A percentile compares a stretch with the other conserved stretches of the same genome.
These are phyloP conservation scores for Rutpela maculata DNA, from an alignment of 2,888 invertebrate species.

Conservation along the genomic window DNA sequence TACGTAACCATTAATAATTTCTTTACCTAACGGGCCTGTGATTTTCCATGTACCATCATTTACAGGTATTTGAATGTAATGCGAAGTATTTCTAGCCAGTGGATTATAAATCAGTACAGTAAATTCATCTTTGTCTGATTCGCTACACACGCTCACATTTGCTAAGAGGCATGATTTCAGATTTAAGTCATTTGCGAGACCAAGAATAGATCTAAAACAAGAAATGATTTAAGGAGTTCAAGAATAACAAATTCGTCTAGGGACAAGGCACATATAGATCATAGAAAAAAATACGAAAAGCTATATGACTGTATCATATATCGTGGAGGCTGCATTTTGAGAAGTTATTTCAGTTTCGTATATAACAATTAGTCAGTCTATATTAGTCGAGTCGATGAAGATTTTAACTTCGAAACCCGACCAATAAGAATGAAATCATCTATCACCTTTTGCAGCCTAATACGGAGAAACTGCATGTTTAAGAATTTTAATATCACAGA, in stretches of 20 bases:
- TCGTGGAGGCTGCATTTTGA: too few relatives aligned
- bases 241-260: neutral
- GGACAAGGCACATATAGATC: neutral
- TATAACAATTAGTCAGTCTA: too few relatives aligned
- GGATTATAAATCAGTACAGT: constrained; percentile 81
- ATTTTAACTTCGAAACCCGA: too few relatives aligned
- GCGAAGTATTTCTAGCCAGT: constrained; percentile 75
- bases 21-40: constrained; percentile 40
- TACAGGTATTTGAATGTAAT: constrained; percentile 77
- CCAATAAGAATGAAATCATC: too few relatives aligned
- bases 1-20: neutral
- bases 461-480: too few relatives aligned
- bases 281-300: too few relatives aligned
- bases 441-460: too few relatives aligned
- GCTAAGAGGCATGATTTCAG: constrained; percentile 77
- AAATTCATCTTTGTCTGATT: constrained; percentile 59
- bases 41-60: constrained; percentile 59
- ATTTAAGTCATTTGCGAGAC: constrained; percentile 33
- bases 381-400: too few relatives aligned
- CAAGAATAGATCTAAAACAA: constrained; percentile 18
- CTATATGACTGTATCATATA: too few relatives aligned
- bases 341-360: too few relatives aligned
- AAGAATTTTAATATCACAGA: too few relatives aligned
- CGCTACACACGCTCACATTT: constrained; percentile 79
- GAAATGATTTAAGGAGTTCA: neutral